Evolutionary conservation across 2,797 vertebrate species (phyloP), one percentile per base, ranked within the genome.

Genomic region (Enteromius thamalakanensis): DNA sequence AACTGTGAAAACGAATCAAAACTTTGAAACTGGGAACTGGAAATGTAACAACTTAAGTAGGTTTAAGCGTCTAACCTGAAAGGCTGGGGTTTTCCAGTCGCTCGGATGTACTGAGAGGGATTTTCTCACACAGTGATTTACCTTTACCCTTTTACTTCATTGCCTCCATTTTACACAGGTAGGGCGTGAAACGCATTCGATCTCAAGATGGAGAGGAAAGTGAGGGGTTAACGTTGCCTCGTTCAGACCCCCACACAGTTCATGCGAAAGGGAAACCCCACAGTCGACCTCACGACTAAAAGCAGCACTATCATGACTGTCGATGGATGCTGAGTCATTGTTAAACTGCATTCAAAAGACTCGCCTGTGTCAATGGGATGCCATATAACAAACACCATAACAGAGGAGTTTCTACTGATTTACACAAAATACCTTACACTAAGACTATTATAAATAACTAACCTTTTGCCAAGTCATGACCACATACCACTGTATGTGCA

Each of bases 191-290:
- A 85, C 86, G 81, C 68, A 85, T 86, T 89, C 87, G 65, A 90
- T 89, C 83, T 87, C 82, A 83, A 86, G 87, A 84, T 79, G 84
- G 86, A 84, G 85, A 85, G 81, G 87, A 92, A 87, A 91, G 88
- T 90, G 85, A 91, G 89, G 92, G 90, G 91, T 92, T 93, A 91
- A 91, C 88, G 92, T 88, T 87, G 89, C 40, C 49, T 65, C 10
- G 34, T 87, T 85, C 88, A 71, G 88, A 88, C 84, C 80, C 88
- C 85, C 88, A 49, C 23, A 34, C 60, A 58, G 80, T 80, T 69
- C 58, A 81, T 72, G 80, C 70, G 71, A 78, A 74, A 89, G 92
- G 93, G 92, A 90, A 91, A 89, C 90, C 92, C 93, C 93, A 42
- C n/a, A 6, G 53, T 65, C 32, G 40, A 84, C 34, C 70, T 64